Evolutionary conservation across 2,888 invertebrate genomes (phyloP).

Genomic region (Diplolepis rosae): DNA sequence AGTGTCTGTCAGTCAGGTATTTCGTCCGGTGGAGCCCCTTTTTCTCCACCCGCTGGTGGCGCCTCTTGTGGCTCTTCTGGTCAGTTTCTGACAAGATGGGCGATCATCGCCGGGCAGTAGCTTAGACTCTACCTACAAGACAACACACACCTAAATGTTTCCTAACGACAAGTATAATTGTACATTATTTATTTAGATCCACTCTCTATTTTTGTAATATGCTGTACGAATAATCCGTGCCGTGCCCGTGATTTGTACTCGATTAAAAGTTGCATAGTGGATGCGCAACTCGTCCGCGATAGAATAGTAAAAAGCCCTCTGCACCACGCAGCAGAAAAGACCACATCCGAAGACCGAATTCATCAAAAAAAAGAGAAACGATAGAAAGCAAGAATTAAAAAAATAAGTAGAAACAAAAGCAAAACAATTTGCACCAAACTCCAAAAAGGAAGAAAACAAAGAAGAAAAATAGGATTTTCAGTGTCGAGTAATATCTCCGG

Average conservation of each 20-base stretch:
- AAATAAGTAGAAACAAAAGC: conserved; percentile 18
- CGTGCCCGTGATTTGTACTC: conserved; percentile 34
- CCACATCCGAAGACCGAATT: not conserved
- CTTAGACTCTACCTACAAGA: conserved; percentile 73
- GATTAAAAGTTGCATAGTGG: conserved; percentile 36
- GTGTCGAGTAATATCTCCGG: conserved; percentile 35
- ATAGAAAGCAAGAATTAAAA: conserved; percentile 20
- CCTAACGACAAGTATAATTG: conserved; percentile 63
- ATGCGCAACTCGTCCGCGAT: conserved; percentile 38
- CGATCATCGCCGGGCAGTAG: conserved; percentile 72
- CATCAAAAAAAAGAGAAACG: conserved; percentile 1
- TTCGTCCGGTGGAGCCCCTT: conserved; percentile 57
- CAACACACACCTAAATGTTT: conserved; percentile 66
- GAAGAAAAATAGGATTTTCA: conserved; percentile 25
- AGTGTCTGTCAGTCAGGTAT: conserved; percentile 47
- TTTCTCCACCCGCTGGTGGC: conserved; percentile 43
- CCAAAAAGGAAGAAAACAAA: conserved; percentile 32
- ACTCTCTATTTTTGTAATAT: conserved; percentile 64
- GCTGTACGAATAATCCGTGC: conserved; percentile 55
- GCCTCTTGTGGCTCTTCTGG: conserved; percentile 60
- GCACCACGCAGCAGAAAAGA: conserved; percentile 5
- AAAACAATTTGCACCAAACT: no score
- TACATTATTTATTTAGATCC: conserved; percentile 62
- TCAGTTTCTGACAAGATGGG: conserved; percentile 71
- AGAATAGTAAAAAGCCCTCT: conserved; percentile 25